Evolutionary conservation across 2,113 vertebrate genomes (phyloP).

Genomic region (Chrysemys picta): DNA sequence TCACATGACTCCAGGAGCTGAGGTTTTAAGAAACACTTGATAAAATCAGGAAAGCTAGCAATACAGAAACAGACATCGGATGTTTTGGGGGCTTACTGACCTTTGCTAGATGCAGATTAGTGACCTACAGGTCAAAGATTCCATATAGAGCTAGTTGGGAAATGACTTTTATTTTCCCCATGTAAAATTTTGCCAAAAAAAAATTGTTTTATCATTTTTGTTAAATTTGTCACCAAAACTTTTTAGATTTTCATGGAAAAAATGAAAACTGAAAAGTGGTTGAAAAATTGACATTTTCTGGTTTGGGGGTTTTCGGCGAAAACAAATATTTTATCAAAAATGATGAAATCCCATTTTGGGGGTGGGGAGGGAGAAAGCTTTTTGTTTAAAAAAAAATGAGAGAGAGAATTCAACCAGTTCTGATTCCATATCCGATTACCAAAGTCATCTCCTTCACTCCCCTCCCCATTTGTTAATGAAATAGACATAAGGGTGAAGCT

Average conservation of each 20-base stretch:
- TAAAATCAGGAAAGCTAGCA: neutral
- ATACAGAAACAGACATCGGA: conserved; percentile 11
- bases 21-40: neutral
- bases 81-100: neutral
- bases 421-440: neutral
- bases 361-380: neutral
- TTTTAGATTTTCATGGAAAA: neutral
- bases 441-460: neutral
- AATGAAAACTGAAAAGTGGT: neutral
- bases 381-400: neutral
- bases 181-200: neutral
- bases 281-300: neutral
- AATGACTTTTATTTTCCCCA: neutral
- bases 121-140: neutral
- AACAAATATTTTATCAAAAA: neutral
- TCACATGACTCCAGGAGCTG: neutral
- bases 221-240: neutral
- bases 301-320: neutral
- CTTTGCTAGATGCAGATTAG: conserved; percentile 26
- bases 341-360: neutral
- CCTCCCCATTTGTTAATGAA: neutral
- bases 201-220: neutral
- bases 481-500: conserved; percentile 57
- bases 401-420: neutral
- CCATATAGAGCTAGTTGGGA: conserved; percentile 1